A percentile compares a stretch with the other conserved stretches of the same genome.
phyloP scores from a whole-genome alignment of 2,113 vertebrate genomes.

The Platycercus adscitus region DNA sequence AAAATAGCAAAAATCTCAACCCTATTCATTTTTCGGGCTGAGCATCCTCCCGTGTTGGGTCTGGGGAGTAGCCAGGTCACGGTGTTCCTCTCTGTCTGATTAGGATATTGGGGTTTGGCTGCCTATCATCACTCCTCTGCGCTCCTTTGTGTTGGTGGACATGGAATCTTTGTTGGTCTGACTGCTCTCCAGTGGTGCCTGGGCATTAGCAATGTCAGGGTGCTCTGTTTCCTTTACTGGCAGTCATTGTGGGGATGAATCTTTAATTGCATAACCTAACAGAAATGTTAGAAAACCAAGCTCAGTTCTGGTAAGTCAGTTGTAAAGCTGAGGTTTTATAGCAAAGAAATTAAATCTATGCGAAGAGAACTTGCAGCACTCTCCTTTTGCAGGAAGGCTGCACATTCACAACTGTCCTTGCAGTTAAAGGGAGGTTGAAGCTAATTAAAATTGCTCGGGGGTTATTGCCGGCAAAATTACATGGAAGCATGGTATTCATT shows the following conservation, averaged over 20 bases:
- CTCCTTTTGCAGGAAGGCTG: background rate
- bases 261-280: background rate
- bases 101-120: background rate
- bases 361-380: background rate
- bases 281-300: background rate
- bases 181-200: background rate
- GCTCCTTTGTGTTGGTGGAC: background rate
- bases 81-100: background rate
- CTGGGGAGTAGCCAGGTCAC: background rate
- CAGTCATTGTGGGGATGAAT: background rate
- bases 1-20: background rate
- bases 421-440: constrained; percentile 23
- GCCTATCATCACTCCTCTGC: background rate
- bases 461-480: constrained; percentile 38
- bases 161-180: background rate
- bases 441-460: constrained; percentile 39
- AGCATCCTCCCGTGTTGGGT: background rate
- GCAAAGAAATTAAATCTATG: background rate
- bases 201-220: background rate
- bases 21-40: background rate
- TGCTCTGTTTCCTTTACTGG: background rate
- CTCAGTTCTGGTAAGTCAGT: background rate
- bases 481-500: constrained; percentile 12
- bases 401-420: background rate
- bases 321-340: background rate